Conservation (phyloP, 2,888 invertebrate genomes). For the Acleris holmiana region DNA sequence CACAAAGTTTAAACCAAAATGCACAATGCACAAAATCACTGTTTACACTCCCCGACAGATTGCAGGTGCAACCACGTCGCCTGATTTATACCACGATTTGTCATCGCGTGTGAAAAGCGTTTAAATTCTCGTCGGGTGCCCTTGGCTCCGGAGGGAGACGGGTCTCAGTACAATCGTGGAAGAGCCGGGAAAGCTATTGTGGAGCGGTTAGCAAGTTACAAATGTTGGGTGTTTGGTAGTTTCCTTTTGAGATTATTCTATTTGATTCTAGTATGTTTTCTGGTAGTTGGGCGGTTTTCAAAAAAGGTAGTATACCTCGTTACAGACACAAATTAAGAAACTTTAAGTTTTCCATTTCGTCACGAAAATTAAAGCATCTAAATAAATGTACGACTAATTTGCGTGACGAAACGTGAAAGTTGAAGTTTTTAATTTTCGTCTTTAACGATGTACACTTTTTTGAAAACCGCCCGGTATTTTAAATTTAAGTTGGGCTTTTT, state of each 20-base stretch:
- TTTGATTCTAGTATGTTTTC: not conserved
- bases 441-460: too few relatives aligned
- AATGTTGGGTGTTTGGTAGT: not conserved
- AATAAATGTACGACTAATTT: too few relatives aligned
- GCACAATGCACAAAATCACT: conserved; percentile 15
- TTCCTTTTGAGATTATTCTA: not conserved
- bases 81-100: conserved; percentile 46
- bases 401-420: too few relatives aligned
- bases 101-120: conserved; percentile 41
- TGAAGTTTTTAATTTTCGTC: too few relatives aligned
- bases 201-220: not conserved
- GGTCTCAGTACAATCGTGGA: not conserved
- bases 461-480: too few relatives aligned
- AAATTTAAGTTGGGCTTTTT: too few relatives aligned
- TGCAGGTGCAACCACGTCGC: conserved; percentile 38
- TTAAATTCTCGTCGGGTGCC: conserved; percentile 3
- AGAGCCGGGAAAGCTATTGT: not conserved
- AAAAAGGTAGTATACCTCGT: too few relatives aligned
- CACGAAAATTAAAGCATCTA: too few relatives aligned
- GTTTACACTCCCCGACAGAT: conserved; percentile 25
- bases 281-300: too few relatives aligned
- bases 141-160: not conserved
- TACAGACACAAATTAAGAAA: too few relatives aligned
- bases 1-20: conserved; percentile 20
- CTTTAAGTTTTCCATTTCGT: too few relatives aligned